Base-by-base conservation (phyloP, 2,888 invertebrate species). In the Cosmopolites sordidus region DNA sequence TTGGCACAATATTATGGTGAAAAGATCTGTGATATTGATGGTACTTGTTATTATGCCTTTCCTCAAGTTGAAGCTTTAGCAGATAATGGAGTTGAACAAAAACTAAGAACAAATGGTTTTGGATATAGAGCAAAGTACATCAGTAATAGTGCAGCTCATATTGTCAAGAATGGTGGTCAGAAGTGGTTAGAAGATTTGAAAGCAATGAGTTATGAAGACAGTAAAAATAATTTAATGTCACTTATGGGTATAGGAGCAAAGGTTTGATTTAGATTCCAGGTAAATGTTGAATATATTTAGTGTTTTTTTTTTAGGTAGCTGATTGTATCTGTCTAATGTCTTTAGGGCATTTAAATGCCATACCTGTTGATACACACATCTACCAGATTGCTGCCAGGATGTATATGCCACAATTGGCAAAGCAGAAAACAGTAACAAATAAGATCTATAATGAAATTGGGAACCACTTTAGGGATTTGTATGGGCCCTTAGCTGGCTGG, bases 241-340 rank as follows among this genome's bases (percentile, higher is more conserved):
- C 74, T 98, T 27, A 84, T 86, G 60, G 98, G 98, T 8, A 86
- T 99, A 63, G 98, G 98, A 1, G 88, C 92, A 6, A 98, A 98
- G 83, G 94, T 89, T n/a, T 55, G 27, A 12, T 42, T 40, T 16
- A 9, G n/a, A 12, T 33, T 33, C 11, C n/a, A 6, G 33, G 5
- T 9, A n/a, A 33, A 12, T 6, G 11, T 40, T 16, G 4, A 37
- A 37, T 8, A 17, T 43, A 12, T n/a, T 4, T 33, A n/a, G n/a
- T n/a, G 16, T 42, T 22, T 55, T 56, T 56, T 59, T 71, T 71
- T 30, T 65, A 91, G 89, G 92, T 99, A 14, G 95, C 98, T 0
- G 98, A 99, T 74, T 99, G 98, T 73, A 89, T 99, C 63, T 94
- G 93, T 69, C 79, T 99, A 15, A 98, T 99, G 97, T 94, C 96